Evolutionary conservation across 2,113 vertebrate genomes (phyloP).

Genomic region (Panurus biarmicus): DNA sequence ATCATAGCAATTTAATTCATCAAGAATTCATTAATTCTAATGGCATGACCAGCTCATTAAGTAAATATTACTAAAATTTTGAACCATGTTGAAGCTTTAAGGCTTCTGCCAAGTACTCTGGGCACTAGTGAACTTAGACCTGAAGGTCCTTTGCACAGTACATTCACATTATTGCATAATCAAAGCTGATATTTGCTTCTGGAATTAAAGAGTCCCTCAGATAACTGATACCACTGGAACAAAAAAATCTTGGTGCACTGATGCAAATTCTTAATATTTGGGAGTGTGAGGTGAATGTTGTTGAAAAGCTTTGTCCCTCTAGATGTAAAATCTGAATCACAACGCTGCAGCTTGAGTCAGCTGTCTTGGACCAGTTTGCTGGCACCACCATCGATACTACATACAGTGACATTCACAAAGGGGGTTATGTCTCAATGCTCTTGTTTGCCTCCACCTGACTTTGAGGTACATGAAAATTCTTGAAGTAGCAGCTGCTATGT

Average conservation of each 20-base stretch:
- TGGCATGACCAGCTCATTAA: not conserved
- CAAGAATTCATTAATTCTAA: not conserved
- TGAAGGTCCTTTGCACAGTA: not conserved
- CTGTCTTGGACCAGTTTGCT: not conserved
- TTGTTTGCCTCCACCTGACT: not conserved
- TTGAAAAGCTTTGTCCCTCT: not conserved
- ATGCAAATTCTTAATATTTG: not conserved
- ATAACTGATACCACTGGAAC: not conserved
- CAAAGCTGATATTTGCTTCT: not conserved
- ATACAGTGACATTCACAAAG: not conserved
- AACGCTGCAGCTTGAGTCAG: not conserved
- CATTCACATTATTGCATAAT: not conserved
- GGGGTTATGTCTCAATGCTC: not conserved
- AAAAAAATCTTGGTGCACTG: not conserved
- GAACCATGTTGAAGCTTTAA: not conserved
- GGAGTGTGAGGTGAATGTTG: not conserved
- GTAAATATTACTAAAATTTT: not conserved
- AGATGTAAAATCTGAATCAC: not conserved
- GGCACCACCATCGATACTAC: not conserved
- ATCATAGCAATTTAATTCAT: not conserved
- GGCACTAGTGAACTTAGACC: not conserved
- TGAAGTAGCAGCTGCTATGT: not conserved
- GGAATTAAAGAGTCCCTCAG: not conserved
- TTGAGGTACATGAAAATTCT: not conserved
- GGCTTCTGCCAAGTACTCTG: not conserved